phyloP scores from a whole-genome alignment of 2,797 vertebrate species.

The Meda fulgida region DNA sequence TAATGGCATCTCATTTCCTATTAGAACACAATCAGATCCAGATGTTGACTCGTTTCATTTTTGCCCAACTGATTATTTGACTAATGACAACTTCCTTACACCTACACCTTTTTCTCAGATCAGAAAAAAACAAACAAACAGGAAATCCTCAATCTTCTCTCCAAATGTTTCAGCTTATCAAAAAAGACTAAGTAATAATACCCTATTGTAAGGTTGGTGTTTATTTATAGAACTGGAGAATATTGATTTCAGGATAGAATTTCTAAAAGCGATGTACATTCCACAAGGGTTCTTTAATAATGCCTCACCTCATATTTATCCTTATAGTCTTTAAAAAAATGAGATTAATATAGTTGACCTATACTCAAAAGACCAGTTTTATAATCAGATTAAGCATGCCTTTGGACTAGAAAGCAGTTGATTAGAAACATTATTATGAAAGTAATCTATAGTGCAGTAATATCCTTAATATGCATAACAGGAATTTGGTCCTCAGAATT shows the following conservation, averaged over 20 bases:
- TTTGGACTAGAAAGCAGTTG: slow-evolving; percentile 32
- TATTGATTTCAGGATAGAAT: slow-evolving; percentile 17
- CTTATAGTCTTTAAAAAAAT: not conserved
- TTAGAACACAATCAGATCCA: slow-evolving; percentile 40
- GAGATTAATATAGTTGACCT: slow-evolving; percentile 42
- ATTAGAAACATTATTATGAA: slow-evolving; percentile 44
- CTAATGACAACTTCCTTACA: slow-evolving; percentile 30
- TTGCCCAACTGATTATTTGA: not conserved
- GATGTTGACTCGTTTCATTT: slow-evolving; percentile 21
- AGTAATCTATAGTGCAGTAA: slow-evolving; percentile 44
- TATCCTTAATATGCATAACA: slow-evolving; percentile 39
- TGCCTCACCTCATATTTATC: slow-evolving; percentile 9
- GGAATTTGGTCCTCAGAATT: slow-evolving; percentile 28
- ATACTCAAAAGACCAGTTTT: slow-evolving; percentile 30
- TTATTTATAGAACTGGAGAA: not conserved
- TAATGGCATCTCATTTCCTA: slow-evolving; percentile 46
- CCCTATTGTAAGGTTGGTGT: not conserved
- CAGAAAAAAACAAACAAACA: not conserved
- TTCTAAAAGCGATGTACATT: slow-evolving; percentile 17
- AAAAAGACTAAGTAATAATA: not conserved
- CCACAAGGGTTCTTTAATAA: not conserved
- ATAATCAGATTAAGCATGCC: slow-evolving; percentile 39
- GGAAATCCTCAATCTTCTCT: not conserved
- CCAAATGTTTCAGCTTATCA: not conserved
- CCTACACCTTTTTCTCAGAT: slow-evolving; percentile 15